Base-by-base conservation (phyloP, 2,888 invertebrate genomes). In the Chaetoderma sp. region DNA sequence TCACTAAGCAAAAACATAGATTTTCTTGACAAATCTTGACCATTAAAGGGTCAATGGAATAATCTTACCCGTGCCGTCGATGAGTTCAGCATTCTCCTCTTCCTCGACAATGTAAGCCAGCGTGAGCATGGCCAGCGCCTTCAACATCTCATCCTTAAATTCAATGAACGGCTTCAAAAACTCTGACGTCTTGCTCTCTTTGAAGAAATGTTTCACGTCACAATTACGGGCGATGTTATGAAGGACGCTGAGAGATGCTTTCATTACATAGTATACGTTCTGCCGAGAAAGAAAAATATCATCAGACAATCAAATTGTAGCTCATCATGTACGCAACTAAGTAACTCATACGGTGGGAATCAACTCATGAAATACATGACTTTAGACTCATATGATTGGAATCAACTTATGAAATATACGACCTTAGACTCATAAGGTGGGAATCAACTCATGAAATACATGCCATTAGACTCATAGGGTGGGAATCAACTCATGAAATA, bases 181-280 rank as follows among this genome's bases (percentile, higher is more conserved):
- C 73, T 82, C 80, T 57, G 80, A 71, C 5, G 81, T 80, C 36
- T 80, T 78, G 61, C 75, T 73, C 58, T 82, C 80, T 55, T 79
- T 79, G 73, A 83, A 84, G 42, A 74, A 65, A 49, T 77, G 75
- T 49, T 79, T 79, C 55, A 79, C 77, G 25, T 77, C 80, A 4
- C 81, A 78, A 30, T 76, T 77, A 28, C 80, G 68, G 18, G 79
- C 78, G 10, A 84, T 78, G 65, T 84, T 84, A 67, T 83, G 83
- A 44, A 84, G 70, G 18, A 83, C 82, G 63, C 82, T 81, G 50
- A 84, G 70, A 5, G 82, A 82, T 1, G 83, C 78, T 66, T 83
- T 83, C n/a, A 83, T 67, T 6, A 83, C 77, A 67, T 81, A 83
- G 57, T 75, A 78, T 42, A 83, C 83, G 73, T 83, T 82, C 83